Percentiles rank a stretch among this genome's conserved stretches.
phyloP scores from a whole-genome alignment of 2,113 vertebrate species.

The Cyanoliseus patagonus region DNA sequence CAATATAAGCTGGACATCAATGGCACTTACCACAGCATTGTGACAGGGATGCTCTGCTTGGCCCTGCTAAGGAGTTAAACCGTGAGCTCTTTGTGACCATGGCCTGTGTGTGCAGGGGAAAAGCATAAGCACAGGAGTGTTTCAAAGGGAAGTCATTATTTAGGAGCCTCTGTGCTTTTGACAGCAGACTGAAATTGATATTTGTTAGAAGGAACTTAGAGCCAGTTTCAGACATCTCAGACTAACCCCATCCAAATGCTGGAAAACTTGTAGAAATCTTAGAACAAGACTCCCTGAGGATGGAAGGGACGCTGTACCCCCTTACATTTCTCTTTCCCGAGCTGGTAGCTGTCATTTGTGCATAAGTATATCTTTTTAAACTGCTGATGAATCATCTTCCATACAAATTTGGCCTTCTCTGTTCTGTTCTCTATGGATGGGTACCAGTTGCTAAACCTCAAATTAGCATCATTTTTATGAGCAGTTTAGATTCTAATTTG shows the following conservation, averaged over 20 bases:
- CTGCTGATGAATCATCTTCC: not conserved
- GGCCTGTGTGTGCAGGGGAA: not conserved
- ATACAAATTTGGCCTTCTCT: not conserved
- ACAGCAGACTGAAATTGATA: not conserved
- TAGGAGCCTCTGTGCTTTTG: constrained; percentile 7
- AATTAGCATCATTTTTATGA: not conserved
- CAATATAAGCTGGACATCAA: constrained; percentile 43
- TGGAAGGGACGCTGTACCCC: not conserved
- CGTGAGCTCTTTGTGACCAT: not conserved
- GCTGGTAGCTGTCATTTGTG: not conserved
- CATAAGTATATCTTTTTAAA: not conserved
- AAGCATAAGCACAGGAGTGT: not conserved
- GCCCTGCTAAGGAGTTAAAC: constrained; percentile 50
- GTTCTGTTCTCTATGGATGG: not conserved
- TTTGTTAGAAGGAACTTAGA: not conserved
- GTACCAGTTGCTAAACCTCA: not conserved
- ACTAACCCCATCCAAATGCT: not conserved
- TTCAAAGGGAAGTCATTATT: constrained; percentile 28
- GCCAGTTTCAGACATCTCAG: not conserved
- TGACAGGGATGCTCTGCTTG: constrained; percentile 1
- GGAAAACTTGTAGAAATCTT: not conserved
- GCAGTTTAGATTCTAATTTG: not conserved
- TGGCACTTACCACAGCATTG: constrained; percentile 22
- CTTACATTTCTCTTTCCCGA: not conserved
- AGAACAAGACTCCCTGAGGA: not conserved